Evolutionary conservation across 2,797 vertebrate genomes (phyloP), one percentile per base, ranked within the genome.

Genomic region (Coccyzus lansbergi): DNA sequence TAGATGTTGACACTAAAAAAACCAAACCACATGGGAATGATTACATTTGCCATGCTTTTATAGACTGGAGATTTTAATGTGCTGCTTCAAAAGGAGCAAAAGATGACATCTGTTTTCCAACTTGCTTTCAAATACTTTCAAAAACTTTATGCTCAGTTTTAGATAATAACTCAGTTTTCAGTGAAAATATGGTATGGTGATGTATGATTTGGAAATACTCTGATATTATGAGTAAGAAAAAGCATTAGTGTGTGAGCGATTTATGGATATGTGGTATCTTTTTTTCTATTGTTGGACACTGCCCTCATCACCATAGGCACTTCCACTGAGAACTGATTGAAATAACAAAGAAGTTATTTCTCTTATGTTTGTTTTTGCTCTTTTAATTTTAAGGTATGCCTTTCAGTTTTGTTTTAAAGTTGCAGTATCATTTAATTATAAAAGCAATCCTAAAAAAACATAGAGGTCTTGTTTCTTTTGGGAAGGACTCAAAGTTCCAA

Each of bases 381-480:
- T 40, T 49, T 68, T 65, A 71, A 91, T 68, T 69, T 74, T 81
- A 78, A 69, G 38, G 11, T 70, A 49, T 12, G 19, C 19, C 36
- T 90, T 71, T 67, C 72, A 60, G 36, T 42, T 79, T 80, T 80
- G 22, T 72, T 87, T 86, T 67, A 48, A 88, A 82, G 63, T 29
- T 13, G 5, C 36, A 74, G 64, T 92, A 74, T 56, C 19, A 16
- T 60, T 74, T 68, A 40, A 63, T 86, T 94, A 38, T 76, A 83
- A 93, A 91, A 94, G 15, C 63, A 77, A 15, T 51, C 44, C 81
- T 86, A 82, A 92, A 89, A 95, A 80, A 94, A 83, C 48, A 81
- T 3, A 33, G 64, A 79, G 10, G 17, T 53, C 71, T 90, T 93
- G 68, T 96, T 95, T 93, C 67, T 86, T 88, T 83, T 90, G 92